Evolutionary conservation across 2,888 invertebrate genomes (phyloP), one percentile per base, ranked within the genome.

Genomic region (Sphecodes monilicornis): DNA sequence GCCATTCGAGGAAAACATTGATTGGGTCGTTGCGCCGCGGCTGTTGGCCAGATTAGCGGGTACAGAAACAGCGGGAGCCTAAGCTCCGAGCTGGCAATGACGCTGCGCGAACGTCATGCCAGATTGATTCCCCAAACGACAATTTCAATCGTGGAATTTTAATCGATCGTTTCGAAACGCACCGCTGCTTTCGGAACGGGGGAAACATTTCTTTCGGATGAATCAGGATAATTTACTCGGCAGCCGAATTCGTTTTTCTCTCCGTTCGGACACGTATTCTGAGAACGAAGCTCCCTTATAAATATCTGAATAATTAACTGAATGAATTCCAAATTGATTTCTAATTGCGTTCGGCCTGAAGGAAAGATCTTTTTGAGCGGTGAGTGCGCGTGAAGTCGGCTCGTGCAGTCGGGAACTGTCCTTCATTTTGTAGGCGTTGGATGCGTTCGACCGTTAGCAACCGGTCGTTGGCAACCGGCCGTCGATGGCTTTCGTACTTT

Each of bases 121-220:
- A 39, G 73, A 85, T 68, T 71, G 66, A 78, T 87, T 85, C 80
- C 71, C 73, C 79, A 85, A 76, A 50, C 71, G 75, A 73, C 39
- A 57, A 39, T 72, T 77, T 43, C 36, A 2, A 83, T 69, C 66
- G 54, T 78, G 80, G 81, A 82, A 78, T 87, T 76, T 89, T 88
- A 85, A 88, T 89, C 85, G 78, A 66, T 39, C 76, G 69, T 86
- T 86, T 78, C 86, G 86, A 86, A 85, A 86, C 16, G 8, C n/a
- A 29, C 72, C 16, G 73, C n/a, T n/a, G 69, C 76, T 32, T 64
- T 50, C 8, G 11, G 46, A 16, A 16, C 4, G 16, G n/a, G n/a
- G 39, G 57, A 39, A 32, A 76, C 76, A 84, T 76, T 60, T 79
- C 76, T 68, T 54, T 79, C 60, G 50, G 29, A 5, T 46, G 32